Evolutionary conservation across 2,797 vertebrate species (phyloP).

Genomic region (Garrulus glandarius): DNA sequence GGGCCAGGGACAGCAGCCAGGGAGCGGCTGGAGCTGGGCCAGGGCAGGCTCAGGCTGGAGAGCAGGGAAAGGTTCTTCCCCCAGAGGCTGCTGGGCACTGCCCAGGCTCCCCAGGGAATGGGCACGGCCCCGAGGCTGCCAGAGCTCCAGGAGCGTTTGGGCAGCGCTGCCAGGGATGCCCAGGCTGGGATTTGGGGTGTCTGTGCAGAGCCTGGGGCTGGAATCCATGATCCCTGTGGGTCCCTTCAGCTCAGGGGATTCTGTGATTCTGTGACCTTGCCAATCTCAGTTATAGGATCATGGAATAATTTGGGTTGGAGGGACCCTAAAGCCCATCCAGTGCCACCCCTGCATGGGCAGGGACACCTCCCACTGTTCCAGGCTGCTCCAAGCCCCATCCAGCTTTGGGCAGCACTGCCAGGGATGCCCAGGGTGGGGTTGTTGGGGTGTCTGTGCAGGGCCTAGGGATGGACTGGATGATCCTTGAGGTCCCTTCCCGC

Average conservation of each 20-base stretch:
- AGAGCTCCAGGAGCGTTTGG: background rate
- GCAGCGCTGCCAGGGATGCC: background rate
- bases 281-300: no score
- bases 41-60: background rate
- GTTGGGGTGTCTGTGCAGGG: background rate
- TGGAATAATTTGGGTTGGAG: no score
- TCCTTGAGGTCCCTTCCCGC: fast-evolving
- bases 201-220: no score
- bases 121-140: background rate
- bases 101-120: background rate
- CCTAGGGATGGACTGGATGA: no score
- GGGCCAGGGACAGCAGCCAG: background rate
- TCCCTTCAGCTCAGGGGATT: no score
- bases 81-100: background rate
- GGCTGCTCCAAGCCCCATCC: no score
- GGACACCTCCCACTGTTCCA: no score
- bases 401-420: background rate
- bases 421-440: background rate
- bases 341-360: no score
- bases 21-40: background rate
- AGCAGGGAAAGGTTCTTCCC: background rate
- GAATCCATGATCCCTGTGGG: background rate
- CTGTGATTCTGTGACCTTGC: no score
- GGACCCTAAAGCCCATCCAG: no score
- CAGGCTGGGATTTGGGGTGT: background rate